Evolutionary conservation across 2,113 vertebrate genomes (phyloP).

Genomic region (Brienomyrus brachyistius): DNA sequence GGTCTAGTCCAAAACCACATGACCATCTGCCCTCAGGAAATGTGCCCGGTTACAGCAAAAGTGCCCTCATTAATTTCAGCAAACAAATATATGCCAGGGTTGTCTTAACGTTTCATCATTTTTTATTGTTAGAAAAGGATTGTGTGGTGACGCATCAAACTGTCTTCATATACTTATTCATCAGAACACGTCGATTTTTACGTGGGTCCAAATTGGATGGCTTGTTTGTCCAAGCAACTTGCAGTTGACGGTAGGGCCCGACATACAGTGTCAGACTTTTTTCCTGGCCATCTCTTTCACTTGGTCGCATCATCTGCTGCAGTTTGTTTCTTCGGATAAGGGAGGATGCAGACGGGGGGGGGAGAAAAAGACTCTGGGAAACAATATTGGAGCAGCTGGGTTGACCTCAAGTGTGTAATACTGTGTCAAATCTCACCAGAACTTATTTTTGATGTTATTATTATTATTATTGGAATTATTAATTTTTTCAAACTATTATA

Average conservation of each 20-base stretch:
- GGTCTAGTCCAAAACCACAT: background rate
- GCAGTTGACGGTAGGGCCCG: background rate
- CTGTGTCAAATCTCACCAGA: background rate
- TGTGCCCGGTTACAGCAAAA: background rate
- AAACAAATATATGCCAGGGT: background rate
- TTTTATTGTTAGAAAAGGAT: background rate
- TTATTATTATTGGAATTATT: background rate
- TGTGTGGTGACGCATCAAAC: background rate
- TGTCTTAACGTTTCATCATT: background rate
- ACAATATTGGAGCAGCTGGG: background rate
- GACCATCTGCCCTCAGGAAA: constrained; percentile 8
- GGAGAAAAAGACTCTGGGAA: background rate
- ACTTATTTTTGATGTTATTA: background rate
- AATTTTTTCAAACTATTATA: background rate
- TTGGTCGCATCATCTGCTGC: background rate
- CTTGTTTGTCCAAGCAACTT: background rate
- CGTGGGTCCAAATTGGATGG: background rate
- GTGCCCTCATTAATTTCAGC: background rate
- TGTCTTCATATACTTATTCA: background rate
- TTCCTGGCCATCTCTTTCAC: background rate
- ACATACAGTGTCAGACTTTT: background rate
- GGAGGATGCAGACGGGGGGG: background rate
- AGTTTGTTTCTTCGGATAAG: background rate
- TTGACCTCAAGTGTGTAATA: background rate
- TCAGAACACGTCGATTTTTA: background rate